Percentiles rank a stretch among this genome's conserved stretches.
Conservation (phyloP, 2,797 vertebrate species). For the Gephyroberyx darwinii region DNA sequence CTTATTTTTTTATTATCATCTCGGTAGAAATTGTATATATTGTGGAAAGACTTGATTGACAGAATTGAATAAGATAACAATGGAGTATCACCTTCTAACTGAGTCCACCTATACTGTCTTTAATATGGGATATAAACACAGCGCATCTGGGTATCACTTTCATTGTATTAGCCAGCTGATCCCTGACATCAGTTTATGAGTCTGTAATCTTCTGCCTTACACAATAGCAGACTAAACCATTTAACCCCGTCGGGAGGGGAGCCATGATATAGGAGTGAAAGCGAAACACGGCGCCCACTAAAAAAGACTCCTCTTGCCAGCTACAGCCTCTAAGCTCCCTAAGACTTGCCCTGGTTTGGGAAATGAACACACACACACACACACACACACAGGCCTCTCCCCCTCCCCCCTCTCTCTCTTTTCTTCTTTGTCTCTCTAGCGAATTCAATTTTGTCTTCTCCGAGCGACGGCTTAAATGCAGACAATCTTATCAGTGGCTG, state of each 20-base stretch:
- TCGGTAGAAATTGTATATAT: conserved; percentile 51
- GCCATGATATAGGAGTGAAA: conserved; percentile 69
- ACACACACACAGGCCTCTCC: conserved; percentile 31
- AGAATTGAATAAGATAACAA: conserved; percentile 62
- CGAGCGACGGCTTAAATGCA: conserved; percentile 80
- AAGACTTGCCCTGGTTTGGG: conserved; percentile 75
- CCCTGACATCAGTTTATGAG: conserved; percentile 84
- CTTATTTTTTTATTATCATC: conserved; percentile 72
- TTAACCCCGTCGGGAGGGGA: conserved; percentile 74
- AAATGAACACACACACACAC: conserved; percentile 61
- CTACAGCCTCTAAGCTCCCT: conserved; percentile 72
- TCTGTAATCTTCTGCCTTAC: conserved; percentile 80
- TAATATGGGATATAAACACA: conserved; percentile 70
- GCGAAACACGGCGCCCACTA: conserved; percentile 47
- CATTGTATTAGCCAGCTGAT: conserved; percentile 80
- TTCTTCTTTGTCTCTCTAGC: conserved; percentile 80
- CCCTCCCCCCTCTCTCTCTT: conserved; percentile 65
- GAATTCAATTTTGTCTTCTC: conserved; percentile 86
- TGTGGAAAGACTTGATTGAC: conserved; percentile 59
- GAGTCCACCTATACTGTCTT: conserved; percentile 61
- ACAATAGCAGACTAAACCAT: conserved; percentile 79
- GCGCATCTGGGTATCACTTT: conserved; percentile 78
- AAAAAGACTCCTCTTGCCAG: conserved; percentile 66
- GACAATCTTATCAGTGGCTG: conserved; percentile 85
- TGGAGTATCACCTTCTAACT: conserved; percentile 56